phyloP scores from a whole-genome alignment of 1,140 invertebrate genomes.

The Drepana arcuata region DNA sequence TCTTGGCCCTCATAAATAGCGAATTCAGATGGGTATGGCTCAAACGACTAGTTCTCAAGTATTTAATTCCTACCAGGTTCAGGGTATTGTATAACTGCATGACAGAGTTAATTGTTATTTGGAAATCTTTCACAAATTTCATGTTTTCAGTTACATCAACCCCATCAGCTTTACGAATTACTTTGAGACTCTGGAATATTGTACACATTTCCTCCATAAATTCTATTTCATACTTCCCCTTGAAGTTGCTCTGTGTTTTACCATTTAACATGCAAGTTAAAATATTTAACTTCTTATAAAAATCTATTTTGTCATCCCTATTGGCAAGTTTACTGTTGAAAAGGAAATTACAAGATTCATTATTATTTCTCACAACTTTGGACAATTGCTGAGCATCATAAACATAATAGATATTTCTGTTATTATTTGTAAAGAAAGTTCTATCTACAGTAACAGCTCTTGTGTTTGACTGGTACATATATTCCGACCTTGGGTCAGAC shows the following conservation, averaged over 20 bases:
- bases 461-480: constrained; percentile 5
- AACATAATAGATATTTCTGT: constrained; percentile 17
- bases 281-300: constrained; percentile 2
- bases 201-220: constrained; percentile 2
- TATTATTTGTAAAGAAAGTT: constrained; percentile 11
- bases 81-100: constrained; percentile 1
- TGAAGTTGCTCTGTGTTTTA: not conserved
- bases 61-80: not conserved
- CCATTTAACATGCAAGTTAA: constrained; percentile 1
- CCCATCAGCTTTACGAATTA: constrained; percentile 1
- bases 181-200: constrained; percentile 3
- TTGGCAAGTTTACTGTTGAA: not conserved
- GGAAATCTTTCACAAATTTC: constrained; percentile 4
- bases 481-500: constrained; percentile 10
- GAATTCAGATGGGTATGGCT: not conserved
- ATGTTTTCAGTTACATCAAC: constrained; percentile 2
- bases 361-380: constrained; percentile 7
- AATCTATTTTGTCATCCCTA: not conserved
- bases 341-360: constrained; percentile 2
- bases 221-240: constrained; percentile 1
- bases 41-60: constrained; percentile 4
- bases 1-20: constrained; percentile 1
- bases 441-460: constrained; percentile 7
- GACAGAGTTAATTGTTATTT: constrained; percentile 7
- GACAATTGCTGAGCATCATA: constrained; percentile 14